phyloP scores from a whole-genome alignment of 2,888 invertebrate species.

The Argynnis bischoffii region DNA sequence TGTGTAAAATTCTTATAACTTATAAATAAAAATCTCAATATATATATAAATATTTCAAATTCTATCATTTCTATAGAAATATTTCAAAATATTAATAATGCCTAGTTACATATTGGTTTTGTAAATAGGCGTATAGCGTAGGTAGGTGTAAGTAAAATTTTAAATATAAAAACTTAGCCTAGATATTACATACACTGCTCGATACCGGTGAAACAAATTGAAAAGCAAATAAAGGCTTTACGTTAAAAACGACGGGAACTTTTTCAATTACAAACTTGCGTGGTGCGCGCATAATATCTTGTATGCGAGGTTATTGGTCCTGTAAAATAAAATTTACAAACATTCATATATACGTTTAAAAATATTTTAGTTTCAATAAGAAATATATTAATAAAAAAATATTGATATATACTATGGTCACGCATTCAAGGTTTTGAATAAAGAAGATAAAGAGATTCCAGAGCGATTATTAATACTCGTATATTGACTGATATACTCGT shows the following conservation, averaged over 20 bases:
- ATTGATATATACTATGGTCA: no score
- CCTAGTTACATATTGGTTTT: conserved; percentile 1
- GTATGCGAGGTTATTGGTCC: conserved; percentile 45
- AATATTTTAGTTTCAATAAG: not conserved
- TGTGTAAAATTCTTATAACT: no score
- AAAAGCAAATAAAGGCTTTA: conserved; percentile 61
- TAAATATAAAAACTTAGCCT: conserved; percentile 51
- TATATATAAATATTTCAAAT: no score
- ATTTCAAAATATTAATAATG: conserved; percentile 1
- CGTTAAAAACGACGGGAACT: conserved; percentile 68
- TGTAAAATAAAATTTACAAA: conserved; percentile 39
- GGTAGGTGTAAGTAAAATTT: conserved; percentile 43
- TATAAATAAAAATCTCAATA: no score
- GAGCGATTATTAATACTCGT: no score
- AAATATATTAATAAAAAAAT: not conserved
- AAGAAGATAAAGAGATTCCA: no score
- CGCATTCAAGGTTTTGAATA: no score
- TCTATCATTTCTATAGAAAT: not conserved
- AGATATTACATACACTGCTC: conserved; percentile 50
- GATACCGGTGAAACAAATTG: conserved; percentile 57
- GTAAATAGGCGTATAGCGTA: not conserved
- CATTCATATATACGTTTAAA: conserved; percentile 16
- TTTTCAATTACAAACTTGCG: conserved; percentile 81
- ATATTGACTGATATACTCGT: no score
- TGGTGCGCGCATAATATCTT: conserved; percentile 61